These are phyloP conservation scores for Phortica magna DNA, from an alignment of 2,888 invertebrate species.

Conservation along the genomic window DNA sequence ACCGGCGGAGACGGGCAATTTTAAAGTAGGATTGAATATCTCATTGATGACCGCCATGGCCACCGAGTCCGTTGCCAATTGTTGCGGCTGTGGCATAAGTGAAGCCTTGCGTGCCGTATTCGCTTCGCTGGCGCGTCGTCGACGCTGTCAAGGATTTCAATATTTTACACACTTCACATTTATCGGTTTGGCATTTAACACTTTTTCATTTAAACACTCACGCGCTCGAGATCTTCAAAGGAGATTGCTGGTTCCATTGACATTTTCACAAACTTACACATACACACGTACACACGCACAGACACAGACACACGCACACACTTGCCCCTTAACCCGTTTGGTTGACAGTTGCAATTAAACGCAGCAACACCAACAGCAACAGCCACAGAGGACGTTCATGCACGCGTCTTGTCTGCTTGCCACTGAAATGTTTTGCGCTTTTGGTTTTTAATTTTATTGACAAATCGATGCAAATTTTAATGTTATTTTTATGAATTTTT, in stretches of 20 bases:
- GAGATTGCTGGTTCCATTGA: constrained; percentile 74
- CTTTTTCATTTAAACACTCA: constrained; percentile 52
- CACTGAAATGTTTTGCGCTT: constrained; percentile 64
- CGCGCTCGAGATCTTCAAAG: constrained; percentile 74
- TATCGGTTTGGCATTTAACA: not conserved
- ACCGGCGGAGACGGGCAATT: constrained; percentile 72
- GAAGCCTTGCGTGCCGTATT: constrained; percentile 67
- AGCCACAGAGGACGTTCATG: constrained; percentile 52
- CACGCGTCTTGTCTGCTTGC: constrained; percentile 66
- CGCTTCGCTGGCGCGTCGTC: constrained; percentile 70
- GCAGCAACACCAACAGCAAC: not conserved
- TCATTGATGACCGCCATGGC: constrained; percentile 76
- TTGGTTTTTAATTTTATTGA: constrained; percentile 70
- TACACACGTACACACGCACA: not conserved
- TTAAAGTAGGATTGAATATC: constrained; percentile 76
- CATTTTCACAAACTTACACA: constrained; percentile 54
- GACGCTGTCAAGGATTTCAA: constrained; percentile 53
- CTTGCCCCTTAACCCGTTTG: no score
- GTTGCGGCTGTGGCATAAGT: constrained; percentile 57
- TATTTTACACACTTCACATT: not conserved
- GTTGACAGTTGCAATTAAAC: not conserved
- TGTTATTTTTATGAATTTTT: constrained; percentile 39
- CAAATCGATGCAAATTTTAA: constrained; percentile 66
- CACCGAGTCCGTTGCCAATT: constrained; percentile 67
- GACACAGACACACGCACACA: not conserved